Evolutionary conservation across 2,113 vertebrate species (phyloP).

Genomic region (Scopus umbretta): DNA sequence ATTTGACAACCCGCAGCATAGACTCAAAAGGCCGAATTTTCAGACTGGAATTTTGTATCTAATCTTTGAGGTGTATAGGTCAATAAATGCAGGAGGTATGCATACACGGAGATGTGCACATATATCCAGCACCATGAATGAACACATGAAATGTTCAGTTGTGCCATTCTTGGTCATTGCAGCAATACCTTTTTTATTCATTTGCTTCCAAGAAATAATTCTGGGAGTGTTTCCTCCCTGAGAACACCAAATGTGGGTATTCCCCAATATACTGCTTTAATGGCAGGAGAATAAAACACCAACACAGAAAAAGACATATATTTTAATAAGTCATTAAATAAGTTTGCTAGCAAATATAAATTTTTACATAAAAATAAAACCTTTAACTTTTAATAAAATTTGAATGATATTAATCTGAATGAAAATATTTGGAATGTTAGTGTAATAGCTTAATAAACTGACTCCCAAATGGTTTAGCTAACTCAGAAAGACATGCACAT

Average conservation of each 20-base stretch:
- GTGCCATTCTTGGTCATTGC: background rate
- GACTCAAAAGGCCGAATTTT: background rate
- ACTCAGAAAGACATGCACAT: background rate
- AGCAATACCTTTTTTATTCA: background rate
- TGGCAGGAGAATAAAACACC: background rate
- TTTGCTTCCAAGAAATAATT: background rate
- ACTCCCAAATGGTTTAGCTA: background rate
- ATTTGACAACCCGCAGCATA: background rate
- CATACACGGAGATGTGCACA: background rate
- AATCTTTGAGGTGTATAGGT: background rate
- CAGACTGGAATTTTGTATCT: background rate
- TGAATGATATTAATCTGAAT: background rate
- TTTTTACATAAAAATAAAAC: background rate
- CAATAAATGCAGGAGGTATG: background rate
- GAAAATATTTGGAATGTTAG: background rate
- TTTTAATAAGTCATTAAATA: conserved; percentile 53
- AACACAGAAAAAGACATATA: background rate
- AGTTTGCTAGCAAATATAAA: background rate
- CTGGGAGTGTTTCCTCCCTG: background rate
- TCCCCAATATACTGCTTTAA: background rate
- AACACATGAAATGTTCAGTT: background rate
- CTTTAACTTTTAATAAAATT: background rate
- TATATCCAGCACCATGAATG: background rate
- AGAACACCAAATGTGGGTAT: background rate
- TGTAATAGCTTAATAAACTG: conserved; percentile 16